phyloP scores from a whole-genome alignment of 2,888 invertebrate genomes.

The Drosophila siamana region DNA sequence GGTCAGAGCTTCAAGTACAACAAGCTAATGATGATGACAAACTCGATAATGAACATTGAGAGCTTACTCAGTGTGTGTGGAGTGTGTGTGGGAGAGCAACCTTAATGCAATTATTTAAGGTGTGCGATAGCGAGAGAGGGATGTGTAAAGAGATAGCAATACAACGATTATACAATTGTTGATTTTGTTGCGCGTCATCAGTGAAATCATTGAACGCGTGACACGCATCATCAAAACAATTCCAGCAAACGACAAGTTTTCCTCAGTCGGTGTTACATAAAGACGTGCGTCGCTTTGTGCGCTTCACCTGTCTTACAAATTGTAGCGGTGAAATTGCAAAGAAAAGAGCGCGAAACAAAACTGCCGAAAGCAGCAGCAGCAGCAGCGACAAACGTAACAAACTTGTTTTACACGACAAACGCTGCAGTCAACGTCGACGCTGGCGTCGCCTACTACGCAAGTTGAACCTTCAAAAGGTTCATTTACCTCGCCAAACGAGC shows the following conservation, averaged over 20 bases:
- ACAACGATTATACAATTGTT: conserved; percentile 66
- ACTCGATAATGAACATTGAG: conserved; percentile 23
- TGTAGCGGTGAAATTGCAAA: conserved; percentile 78
- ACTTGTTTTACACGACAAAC: conserved; percentile 72
- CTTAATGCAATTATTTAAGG: conserved; percentile 1
- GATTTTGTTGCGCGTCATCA: conserved; percentile 41
- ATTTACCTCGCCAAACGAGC: conserved; percentile 80
- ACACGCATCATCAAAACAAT: conserved; percentile 61
- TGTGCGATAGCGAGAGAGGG: conserved; percentile 36
- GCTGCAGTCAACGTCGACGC: conserved; percentile 22
- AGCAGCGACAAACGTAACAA: conserved; percentile 72
- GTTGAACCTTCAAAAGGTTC: conserved; percentile 85
- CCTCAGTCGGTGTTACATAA: conserved; percentile 61
- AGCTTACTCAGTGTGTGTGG: too few species aligned
- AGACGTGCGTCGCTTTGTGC: conserved; percentile 41
- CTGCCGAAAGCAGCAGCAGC: conserved; percentile 38
- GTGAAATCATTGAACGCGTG: conserved; percentile 77
- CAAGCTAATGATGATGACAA: conserved; percentile 45
- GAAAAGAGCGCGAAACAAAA: conserved; percentile 63
- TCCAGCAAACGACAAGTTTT: conserved; percentile 32
- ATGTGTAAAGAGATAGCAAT: too few species aligned
- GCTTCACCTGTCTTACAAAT: conserved; percentile 68
- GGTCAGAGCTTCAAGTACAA: conserved; percentile 72
- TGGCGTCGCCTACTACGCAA: conserved; percentile 77
- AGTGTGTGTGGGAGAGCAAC: too few species aligned